Evolutionary conservation across 1,140 invertebrate species (phyloP).

Genomic region (Coenobita brevimanus): DNA sequence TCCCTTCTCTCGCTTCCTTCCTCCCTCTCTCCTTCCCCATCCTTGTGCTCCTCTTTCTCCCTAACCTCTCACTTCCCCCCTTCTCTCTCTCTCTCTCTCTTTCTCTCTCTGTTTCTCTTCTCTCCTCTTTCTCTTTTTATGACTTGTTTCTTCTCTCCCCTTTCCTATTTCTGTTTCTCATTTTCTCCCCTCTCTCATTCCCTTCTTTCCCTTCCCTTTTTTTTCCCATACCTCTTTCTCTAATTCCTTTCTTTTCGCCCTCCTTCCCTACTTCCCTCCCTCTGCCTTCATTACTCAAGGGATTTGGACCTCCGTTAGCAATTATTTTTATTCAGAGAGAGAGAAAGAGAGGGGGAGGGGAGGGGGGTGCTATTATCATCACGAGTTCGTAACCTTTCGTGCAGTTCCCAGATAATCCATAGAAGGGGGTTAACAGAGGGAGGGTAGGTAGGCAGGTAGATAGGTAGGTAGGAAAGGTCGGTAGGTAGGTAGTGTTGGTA

Average conservation of each 20-base stretch:
- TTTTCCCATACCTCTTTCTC: neutral
- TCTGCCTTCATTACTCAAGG: too few relatives aligned
- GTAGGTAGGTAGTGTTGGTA: neutral
- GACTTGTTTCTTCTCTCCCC: too few relatives aligned
- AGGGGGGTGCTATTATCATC: neutral
- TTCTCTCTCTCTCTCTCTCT: neutral
- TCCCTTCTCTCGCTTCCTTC: neutral
- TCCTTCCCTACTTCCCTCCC: too few relatives aligned
- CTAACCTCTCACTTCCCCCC: neutral
- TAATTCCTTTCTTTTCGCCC: neutral
- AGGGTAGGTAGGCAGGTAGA: too few relatives aligned
- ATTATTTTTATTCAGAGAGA: neutral
- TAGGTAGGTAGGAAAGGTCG: neutral
- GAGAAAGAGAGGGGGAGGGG: neutral
- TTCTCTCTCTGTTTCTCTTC: neutral
- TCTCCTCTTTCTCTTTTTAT: neutral
- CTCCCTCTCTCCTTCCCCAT: neutral
- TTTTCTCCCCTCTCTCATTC: conserved; percentile 2
- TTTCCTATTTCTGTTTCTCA: neutral
- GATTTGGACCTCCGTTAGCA: too few relatives aligned
- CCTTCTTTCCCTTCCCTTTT: neutral
- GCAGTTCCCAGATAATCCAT: too few relatives aligned
- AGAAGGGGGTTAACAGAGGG: neutral
- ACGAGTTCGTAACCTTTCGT: too few relatives aligned
- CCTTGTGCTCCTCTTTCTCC: neutral